Evolutionary conservation across 2,888 invertebrate genomes (phyloP), one percentile per base, ranked within the genome.

Genomic region (Phaonia tiefii): DNA sequence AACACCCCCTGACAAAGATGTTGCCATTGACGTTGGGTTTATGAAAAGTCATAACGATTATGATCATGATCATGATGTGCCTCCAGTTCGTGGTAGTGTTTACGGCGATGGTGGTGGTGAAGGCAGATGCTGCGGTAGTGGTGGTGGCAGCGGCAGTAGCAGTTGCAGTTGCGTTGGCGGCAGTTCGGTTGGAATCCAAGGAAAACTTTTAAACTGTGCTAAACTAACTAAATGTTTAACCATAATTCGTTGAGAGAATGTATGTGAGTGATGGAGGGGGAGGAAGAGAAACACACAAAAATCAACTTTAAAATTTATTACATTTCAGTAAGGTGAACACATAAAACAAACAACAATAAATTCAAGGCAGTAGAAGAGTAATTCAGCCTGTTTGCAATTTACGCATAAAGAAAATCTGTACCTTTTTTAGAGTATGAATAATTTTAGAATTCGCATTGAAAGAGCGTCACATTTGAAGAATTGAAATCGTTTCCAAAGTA

Each of bases 291-390:
- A 44, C 39, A 42, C n/a, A 46, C 46, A 44, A 17, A 79, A 63
- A 63, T 67, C 54, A 80, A 73, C 56, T 76, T 60, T 65, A 58
- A 73, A 80, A 73, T 76, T 73, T 76, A 80, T 76, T 69, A 20
- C 60, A 76, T 73, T 66, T 73, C 67, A 71, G 54, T 37, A 37
- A 15, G 51, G 71, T 37, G n/a, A 39, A 66, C 65, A 60, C 25
- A 70, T 49, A 51, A 54, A 67, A n/a, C n/a, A n/a, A 69, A 54
- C 42, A 56, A 54, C 1, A 69, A 56, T 11, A 69, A 37, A 60
- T 63, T 63, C 22, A 20, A 63, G 63, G 63, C 63, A 22, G 5
- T 17, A n/a, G n/a, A 60, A 60, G 15, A 2, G 37, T 25, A 37
- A 15, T 1, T 2, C 54, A 60, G 60, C 15, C 0, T 11, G 17